A percentile compares a stretch with the other conserved stretches of the same genome.
These are phyloP conservation scores for Melozone crissalis DNA, from an alignment of 2,113 vertebrate genomes.

Conservation along the genomic window DNA sequence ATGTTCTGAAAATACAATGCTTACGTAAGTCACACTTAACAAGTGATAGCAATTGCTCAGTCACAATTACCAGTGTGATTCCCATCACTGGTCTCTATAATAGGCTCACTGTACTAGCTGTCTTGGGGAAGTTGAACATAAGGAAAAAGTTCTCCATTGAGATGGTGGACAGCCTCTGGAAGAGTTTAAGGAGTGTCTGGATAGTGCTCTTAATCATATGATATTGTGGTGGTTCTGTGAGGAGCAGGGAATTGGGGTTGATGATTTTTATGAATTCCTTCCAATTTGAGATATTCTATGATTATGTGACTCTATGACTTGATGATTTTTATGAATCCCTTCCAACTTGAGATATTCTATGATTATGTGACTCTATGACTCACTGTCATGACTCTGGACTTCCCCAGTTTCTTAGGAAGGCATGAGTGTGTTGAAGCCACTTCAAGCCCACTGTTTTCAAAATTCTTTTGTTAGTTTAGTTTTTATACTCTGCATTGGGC, in stretches of 20 bases:
- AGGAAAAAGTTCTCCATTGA: neutral
- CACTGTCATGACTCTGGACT: neutral
- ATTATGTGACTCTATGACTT: neutral
- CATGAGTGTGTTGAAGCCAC: neutral
- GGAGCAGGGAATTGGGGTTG: accelerated
- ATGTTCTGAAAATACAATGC: neutral
- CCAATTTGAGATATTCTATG: neutral
- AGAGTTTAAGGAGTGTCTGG: neutral
- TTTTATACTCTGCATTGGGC: neutral
- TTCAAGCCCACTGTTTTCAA: neutral
- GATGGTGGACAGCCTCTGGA: neutral
- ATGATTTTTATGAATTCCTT: neutral
- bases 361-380: neutral
- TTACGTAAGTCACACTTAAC: neutral
- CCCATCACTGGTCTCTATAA: neutral
- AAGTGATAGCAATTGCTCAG: neutral
- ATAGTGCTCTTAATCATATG: neutral
- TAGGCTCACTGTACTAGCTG: neutral
- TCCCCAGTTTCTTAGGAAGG: neutral
- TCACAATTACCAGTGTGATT: neutral
- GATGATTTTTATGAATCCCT: neutral
- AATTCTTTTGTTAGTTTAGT: neutral
- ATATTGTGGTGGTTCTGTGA: neutral
- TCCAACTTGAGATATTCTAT: neutral
- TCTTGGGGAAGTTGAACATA: neutral